These are phyloP conservation scores for Ditylenchus dipsaci DNA, from an alignment of 1,140 invertebrate genomes.

Conservation along the genomic window DNA sequence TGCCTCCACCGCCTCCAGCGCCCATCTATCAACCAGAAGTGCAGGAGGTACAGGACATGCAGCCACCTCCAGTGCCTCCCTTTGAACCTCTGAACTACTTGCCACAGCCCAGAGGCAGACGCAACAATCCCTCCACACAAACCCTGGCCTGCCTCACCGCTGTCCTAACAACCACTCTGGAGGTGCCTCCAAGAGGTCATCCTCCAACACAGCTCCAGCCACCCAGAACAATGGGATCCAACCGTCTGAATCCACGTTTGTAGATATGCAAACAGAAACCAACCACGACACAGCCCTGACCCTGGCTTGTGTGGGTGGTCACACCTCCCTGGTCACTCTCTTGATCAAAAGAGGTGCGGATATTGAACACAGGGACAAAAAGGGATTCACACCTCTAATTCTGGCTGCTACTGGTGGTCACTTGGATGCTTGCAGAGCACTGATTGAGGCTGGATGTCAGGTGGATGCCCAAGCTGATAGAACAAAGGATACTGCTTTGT, in stretches of 20 bases:
- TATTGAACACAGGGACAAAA: conserved; percentile 97
- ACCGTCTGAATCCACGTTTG: conserved; percentile 14
- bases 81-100: background rate
- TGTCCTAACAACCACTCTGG: conserved; percentile 10
- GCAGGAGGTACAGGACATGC: too few relatives aligned
- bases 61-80: too few relatives aligned
- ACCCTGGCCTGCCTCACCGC: background rate
- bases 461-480: conserved; percentile 96
- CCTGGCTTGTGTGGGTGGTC: conserved; percentile 90
- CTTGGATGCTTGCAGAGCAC: conserved; percentile 84
- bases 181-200: conserved; percentile 3
- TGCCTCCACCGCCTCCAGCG: background rate
- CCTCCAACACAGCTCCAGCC: background rate
- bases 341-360: conserved; percentile 81
- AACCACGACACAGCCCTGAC: conserved; percentile 97
- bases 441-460: conserved; percentile 84
- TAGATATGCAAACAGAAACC: conserved; percentile 91
- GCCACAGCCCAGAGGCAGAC: conserved; percentile 14
- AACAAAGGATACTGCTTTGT: conserved; percentile 95
- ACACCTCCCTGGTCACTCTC: conserved; percentile 73
- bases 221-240: conserved; percentile 12
- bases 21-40: background rate
- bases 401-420: conserved; percentile 93
- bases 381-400: conserved; percentile 95
- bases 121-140: background rate